Percentiles rank a stretch among this genome's conserved stretches.
phyloP scores from a whole-genome alignment of 2,888 invertebrate genomes.

The Drosophila nigricruria region DNA sequence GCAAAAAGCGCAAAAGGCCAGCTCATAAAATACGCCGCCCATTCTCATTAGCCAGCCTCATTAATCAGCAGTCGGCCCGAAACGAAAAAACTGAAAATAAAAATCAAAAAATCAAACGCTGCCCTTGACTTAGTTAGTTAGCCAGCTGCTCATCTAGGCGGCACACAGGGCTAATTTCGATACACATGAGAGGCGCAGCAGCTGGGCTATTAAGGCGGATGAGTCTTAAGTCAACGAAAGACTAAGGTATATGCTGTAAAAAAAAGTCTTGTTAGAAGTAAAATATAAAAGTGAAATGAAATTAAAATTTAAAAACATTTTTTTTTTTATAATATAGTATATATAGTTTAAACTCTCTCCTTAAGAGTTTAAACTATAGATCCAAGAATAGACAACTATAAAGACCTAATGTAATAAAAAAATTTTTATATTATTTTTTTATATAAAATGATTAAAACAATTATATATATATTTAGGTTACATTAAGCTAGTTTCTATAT shows the following conservation, averaged over 20 bases:
- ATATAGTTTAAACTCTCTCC: too few species aligned
- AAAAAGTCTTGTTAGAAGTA: background rate
- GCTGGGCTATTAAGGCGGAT: conserved; percentile 8
- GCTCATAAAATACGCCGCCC: conserved; percentile 31
- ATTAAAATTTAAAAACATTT: too few species aligned
- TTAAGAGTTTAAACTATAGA: too few species aligned
- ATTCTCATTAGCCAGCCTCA: conserved; percentile 63
- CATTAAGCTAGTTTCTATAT: too few species aligned
- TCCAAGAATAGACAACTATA: too few species aligned
- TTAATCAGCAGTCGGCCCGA: conserved; percentile 60
- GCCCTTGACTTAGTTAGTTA: conserved; percentile 64
- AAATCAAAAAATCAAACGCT: conserved; percentile 20
- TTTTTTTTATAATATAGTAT: too few species aligned
- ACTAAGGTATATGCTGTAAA: conserved; percentile 8
- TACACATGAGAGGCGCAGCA: conserved; percentile 28
- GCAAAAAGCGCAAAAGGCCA: conserved; percentile 52
- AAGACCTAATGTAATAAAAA: too few species aligned
- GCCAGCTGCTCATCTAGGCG: conserved; percentile 36
- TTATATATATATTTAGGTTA: too few species aligned
- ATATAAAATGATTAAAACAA: too few species aligned
- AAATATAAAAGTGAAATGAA: background rate
- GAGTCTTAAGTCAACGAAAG: background rate
- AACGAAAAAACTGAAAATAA: background rate
- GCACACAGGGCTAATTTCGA: conserved; percentile 35
- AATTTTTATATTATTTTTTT: too few species aligned